Evolutionary conservation across 2,113 vertebrate species (phyloP), one percentile per base, ranked within the genome.

Genomic region (Larimichthys polyactis): DNA sequence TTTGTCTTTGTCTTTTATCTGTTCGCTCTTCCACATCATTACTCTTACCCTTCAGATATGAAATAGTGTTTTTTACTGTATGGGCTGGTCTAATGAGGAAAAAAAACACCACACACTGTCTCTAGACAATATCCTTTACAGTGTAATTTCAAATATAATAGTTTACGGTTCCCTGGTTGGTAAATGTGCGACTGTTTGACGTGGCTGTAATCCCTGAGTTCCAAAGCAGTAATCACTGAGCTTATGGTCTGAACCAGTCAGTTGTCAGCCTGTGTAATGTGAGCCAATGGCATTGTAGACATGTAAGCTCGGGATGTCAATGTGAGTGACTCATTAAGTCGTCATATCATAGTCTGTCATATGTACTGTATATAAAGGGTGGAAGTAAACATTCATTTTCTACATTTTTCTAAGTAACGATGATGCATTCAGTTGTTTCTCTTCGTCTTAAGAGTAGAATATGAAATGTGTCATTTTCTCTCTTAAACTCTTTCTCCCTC

Each of bases 221-320:
- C 49, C 75, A 76, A 71, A 29, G 58, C 81, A 40, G 78, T 90
- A 84, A 89, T 85, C 84, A 78, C 86, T 24, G 46, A 62, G 80
- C 65, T 88, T 72, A 88, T 66, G 40, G 55, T n/a, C n/a, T n/a
- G n/a, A n/a, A n/a, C n/a, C n/a, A n/a, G n/a, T n/a, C n/a, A n/a
- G n/a, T n/a, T n/a, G n/a, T n/a, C n/a, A n/a, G n/a, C n/a, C n/a
- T 49, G 54, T 78, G 85, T 70, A 75, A 80, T 59, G 16, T 63
- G 78, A 92, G 71, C 73, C 74, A 65, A 3, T 77, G 73, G 76
- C 49, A 69, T 52, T 81, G 66, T 66, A 73, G 62, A 77, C 44
- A 14, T 72, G 68, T 71, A 72, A 74, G 74, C 68, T 79, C 64
- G 24, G 76, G 54, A 74, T 81, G 81, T 68, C 79, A 74, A 22